Evolutionary conservation across 2,797 vertebrate genomes (phyloP).

Genomic region (Sitta carolinensis): DNA sequence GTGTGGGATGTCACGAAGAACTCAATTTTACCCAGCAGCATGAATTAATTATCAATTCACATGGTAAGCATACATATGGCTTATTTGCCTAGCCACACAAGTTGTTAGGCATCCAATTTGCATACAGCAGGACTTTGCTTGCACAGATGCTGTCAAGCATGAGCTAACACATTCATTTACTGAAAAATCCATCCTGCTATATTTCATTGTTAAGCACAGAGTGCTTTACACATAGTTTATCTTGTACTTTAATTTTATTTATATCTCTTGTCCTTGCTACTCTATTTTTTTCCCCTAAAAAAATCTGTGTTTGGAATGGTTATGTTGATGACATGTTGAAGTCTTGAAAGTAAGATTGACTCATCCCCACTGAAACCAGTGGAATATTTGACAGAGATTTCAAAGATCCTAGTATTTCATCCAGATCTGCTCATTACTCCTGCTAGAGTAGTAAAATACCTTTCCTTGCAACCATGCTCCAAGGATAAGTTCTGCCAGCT

Average conservation of each 20-base stretch:
- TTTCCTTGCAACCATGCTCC: neutral
- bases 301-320: neutral
- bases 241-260: slow-evolving; percentile 29
- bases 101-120: slow-evolving; percentile 24
- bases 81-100: slow-evolving; percentile 45
- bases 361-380: neutral
- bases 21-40: neutral
- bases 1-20: neutral
- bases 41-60: slow-evolving; percentile 19
- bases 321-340: neutral
- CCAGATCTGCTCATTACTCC: neutral
- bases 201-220: neutral
- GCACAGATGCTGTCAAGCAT: slow-evolving; percentile 3
- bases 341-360: slow-evolving; percentile 9
- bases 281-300: neutral
- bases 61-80: neutral
- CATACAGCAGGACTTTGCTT: slow-evolving; percentile 41
- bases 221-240: neutral
- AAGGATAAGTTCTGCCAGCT: neutral
- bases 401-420: neutral
- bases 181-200: neutral
- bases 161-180: neutral
- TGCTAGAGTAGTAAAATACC: neutral
- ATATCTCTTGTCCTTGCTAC: neutral
- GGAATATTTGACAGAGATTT: neutral